phyloP scores from a whole-genome alignment of 2,888 invertebrate genomes.

The Schrankia costaestrigalis region DNA sequence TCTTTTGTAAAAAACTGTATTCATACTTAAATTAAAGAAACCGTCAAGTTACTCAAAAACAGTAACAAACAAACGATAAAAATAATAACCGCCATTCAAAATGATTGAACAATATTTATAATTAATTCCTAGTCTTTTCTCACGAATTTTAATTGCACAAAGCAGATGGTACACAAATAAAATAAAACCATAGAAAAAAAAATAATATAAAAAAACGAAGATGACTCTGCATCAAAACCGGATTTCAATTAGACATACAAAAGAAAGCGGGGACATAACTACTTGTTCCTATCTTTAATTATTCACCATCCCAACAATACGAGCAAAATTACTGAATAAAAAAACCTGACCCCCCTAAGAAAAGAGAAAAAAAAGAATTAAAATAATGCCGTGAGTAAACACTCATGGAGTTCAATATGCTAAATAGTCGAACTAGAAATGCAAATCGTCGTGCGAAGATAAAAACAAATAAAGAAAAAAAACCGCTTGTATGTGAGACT shows the following conservation, averaged over 20 bases:
- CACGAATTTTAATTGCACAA: slow-evolving; percentile 75
- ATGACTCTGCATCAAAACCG: slow-evolving; percentile 75
- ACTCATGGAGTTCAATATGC: slow-evolving; percentile 70
- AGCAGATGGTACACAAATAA: slow-evolving; percentile 67
- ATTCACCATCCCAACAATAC: slow-evolving; percentile 69
- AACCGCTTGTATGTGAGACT: slow-evolving; percentile 70
- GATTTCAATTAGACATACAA: slow-evolving; percentile 75
- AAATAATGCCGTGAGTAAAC: slow-evolving; percentile 75
- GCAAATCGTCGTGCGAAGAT: slow-evolving; percentile 78
- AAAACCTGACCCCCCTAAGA: slow-evolving; percentile 67
- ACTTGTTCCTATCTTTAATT: slow-evolving; percentile 70
- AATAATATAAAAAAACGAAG: slow-evolving; percentile 69
- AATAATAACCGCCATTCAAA: slow-evolving; percentile 25
- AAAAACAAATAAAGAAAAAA: slow-evolving; percentile 75
- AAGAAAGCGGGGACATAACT: slow-evolving; percentile 69
- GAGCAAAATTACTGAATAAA: slow-evolving; percentile 52
- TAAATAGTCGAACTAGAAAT: slow-evolving; percentile 74
- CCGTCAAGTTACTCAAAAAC: slow-evolving; percentile 22
- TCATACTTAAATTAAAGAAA: slow-evolving; percentile 14
- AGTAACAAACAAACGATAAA: slow-evolving; percentile 15
- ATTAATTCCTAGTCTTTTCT: slow-evolving; percentile 70
- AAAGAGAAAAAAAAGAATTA: slow-evolving; percentile 55
- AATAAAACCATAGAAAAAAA: slow-evolving; percentile 59
- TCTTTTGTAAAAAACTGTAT: too few species aligned
- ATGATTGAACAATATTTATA: slow-evolving; percentile 39